phyloP scores from a whole-genome alignment of 2,113 vertebrate genomes.

The Pycnonotus jocosus region DNA sequence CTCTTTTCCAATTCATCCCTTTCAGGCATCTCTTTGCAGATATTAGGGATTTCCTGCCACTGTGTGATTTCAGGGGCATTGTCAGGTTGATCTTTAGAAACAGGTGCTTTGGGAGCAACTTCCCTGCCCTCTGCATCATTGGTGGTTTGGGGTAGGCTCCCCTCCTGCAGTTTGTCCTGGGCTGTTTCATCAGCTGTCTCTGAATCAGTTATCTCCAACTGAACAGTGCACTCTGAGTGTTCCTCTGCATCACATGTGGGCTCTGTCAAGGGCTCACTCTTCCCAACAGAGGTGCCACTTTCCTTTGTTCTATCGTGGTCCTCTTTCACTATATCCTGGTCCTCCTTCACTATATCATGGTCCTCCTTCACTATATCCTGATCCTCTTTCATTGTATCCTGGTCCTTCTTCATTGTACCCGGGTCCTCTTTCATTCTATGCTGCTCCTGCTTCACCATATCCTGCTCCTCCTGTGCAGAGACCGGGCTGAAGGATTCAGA shows the following conservation, averaged over 20 bases:
- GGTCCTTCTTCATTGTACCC: not conserved
- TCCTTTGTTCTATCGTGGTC: not conserved
- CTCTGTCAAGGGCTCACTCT: constrained; percentile 46
- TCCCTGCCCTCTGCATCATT: not conserved
- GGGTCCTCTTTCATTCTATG: not conserved
- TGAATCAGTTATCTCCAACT: not conserved
- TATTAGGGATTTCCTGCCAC: not conserved
- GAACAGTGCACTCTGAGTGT: not conserved
- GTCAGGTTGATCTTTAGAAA: not conserved
- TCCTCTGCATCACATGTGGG: not conserved
- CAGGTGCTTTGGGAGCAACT: rapidly evolving
- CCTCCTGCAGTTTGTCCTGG: constrained; percentile 32
- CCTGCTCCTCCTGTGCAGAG: not conserved
- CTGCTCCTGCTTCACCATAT: not conserved
- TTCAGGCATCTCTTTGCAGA: not conserved
- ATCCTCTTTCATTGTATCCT: not conserved
- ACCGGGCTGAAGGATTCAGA: not conserved
- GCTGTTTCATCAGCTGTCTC: not conserved
- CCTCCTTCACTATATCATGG: not conserved
- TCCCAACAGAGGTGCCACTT: not conserved
- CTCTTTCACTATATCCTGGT: not conserved
- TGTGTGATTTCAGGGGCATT: not conserved
- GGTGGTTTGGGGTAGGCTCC: not conserved
- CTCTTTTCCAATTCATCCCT: not conserved
- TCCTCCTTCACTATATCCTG: not conserved